phyloP scores from a whole-genome alignment of 1,140 invertebrate species.

The Drosophila bocki region DNA sequence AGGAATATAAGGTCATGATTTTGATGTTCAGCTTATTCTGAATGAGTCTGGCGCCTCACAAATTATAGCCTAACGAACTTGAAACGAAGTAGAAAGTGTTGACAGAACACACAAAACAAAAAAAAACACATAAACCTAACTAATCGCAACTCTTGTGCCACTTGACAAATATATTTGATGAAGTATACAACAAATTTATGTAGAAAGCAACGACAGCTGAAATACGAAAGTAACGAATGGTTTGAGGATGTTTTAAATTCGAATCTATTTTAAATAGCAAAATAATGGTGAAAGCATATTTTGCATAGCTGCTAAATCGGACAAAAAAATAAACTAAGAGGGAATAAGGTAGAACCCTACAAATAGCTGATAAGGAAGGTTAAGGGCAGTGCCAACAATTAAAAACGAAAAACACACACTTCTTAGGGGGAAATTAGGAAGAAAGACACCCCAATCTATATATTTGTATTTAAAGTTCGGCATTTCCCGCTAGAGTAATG shows the following conservation, averaged over 20 bases:
- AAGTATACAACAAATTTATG: slow-evolving; percentile 37
- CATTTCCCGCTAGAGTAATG: slow-evolving; percentile 45
- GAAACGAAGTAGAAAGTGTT: slow-evolving; percentile 46
- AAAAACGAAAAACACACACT: slow-evolving; percentile 46
- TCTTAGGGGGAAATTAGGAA: slow-evolving; percentile 11
- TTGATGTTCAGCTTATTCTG: slow-evolving; percentile 49
- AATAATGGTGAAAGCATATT: slow-evolving; percentile 46
- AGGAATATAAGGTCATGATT: slow-evolving; percentile 2
- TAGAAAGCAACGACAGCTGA: slow-evolving; percentile 71
- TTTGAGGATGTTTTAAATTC: slow-evolving; percentile 58
- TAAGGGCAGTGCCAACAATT: slow-evolving; percentile 32
- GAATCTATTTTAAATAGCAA: slow-evolving; percentile 52
- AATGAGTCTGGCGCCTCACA: slow-evolving; percentile 44
- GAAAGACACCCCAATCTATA: slow-evolving; percentile 10
- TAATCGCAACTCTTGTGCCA: slow-evolving; percentile 74
- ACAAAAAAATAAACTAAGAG: slow-evolving; percentile 65
- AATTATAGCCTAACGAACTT: slow-evolving; percentile 64
- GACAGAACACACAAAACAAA: slow-evolving; percentile 17
- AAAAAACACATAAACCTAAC: slow-evolving; percentile 28
- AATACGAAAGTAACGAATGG: slow-evolving; percentile 69
- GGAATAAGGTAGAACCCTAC: slow-evolving; percentile 28
- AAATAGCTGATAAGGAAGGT: slow-evolving; percentile 18
- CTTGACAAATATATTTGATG: slow-evolving; percentile 46
- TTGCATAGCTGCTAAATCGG: slow-evolving; percentile 72
- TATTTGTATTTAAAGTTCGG: slow-evolving; percentile 51